Conservation (phyloP, 2,113 vertebrate genomes). For the Alligator mississippiensis region DNA sequence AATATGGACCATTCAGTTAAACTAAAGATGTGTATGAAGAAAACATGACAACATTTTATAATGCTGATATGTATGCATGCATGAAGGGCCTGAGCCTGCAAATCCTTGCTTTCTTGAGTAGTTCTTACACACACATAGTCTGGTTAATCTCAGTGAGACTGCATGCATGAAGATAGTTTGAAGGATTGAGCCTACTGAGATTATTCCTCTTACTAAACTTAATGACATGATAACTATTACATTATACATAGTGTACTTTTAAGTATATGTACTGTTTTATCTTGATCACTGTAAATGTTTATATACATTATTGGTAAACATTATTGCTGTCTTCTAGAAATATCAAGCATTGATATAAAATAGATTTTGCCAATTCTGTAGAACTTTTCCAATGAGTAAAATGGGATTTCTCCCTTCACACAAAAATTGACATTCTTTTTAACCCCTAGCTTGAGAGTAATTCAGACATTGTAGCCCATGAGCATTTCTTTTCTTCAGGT, state of each 20-base stretch:
- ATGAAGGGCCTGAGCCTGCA: background rate
- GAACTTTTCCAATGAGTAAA: background rate
- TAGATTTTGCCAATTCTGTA: background rate
- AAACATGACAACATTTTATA: background rate
- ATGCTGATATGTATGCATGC: background rate
- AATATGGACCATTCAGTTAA: background rate
- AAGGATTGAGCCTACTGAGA: constrained; percentile 2
- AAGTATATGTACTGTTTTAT: background rate
- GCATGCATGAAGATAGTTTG: background rate
- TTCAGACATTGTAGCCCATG: background rate
- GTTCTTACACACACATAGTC: background rate
- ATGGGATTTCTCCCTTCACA: background rate
- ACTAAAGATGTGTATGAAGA: background rate
- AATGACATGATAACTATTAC: background rate
- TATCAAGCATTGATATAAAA: background rate
- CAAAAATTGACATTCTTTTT: constrained; percentile 10
- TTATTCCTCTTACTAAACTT: background rate
- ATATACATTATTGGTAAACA: background rate
- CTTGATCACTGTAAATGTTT: background rate
- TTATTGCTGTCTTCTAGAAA: background rate
- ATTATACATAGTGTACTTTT: background rate
- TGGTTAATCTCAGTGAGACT: background rate
- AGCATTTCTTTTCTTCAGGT: background rate
- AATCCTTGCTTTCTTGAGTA: background rate
- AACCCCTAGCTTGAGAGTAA: background rate